phyloP scores from a whole-genome alignment of 2,888 invertebrate genomes.

The Arctia plantaginis region DNA sequence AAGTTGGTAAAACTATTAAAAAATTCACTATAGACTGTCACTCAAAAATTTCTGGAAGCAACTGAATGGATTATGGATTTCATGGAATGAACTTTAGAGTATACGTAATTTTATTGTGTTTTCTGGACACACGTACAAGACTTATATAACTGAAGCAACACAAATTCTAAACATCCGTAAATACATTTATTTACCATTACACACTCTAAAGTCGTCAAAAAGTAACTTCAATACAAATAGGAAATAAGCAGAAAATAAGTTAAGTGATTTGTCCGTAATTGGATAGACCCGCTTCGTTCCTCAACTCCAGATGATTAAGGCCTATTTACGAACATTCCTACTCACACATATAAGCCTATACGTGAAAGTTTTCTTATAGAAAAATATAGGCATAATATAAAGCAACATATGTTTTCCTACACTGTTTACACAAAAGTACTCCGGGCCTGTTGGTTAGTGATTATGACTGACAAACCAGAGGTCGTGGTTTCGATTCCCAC shows the following conservation, averaged over 20 bases:
- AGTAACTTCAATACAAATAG: constrained; percentile 13
- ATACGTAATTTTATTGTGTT: no score
- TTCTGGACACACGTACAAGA: no score
- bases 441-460: no score
- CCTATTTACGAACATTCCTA: constrained; percentile 29
- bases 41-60: no score
- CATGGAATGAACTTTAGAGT: no score
- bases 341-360: constrained; percentile 7
- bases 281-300: constrained; percentile 49
- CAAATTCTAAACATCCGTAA: background rate
- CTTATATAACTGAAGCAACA: background rate
- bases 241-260: constrained; percentile 35
- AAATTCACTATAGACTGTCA: no score
- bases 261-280: constrained; percentile 54
- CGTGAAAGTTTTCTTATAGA: constrained; percentile 12
- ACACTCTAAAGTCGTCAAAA: constrained; percentile 8
- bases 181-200: background rate
- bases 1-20: no score
- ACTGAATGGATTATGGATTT: no score
- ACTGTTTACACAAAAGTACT: background rate
- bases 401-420: background rate
- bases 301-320: constrained; percentile 51
- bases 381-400: background rate
- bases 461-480: no score
- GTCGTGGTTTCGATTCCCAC: no score